phyloP scores from a whole-genome alignment of 1,140 invertebrate species.

The Tetragnatha versicolor region DNA sequence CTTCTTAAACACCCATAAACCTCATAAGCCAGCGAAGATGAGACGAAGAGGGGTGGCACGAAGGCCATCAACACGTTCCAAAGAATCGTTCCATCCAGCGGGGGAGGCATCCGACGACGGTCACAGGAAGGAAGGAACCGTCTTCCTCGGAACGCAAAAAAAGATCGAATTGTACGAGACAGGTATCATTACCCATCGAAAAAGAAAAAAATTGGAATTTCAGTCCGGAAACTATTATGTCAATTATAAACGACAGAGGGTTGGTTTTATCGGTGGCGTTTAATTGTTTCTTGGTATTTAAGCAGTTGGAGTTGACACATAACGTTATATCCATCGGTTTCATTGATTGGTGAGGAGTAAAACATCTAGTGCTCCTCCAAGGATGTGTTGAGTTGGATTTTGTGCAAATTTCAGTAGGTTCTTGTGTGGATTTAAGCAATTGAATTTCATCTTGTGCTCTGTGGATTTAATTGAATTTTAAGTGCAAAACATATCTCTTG shows the following conservation, averaged over 20 bases:
- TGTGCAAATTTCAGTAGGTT: too few species aligned
- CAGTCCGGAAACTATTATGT: neutral
- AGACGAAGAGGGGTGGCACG: neutral
- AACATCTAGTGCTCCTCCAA: too few species aligned
- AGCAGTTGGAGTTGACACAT: neutral
- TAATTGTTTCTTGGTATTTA: constrained; percentile 1
- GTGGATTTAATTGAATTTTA: too few species aligned
- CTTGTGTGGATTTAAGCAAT: too few species aligned
- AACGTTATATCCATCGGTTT: too few species aligned
- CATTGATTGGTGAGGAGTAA: too few species aligned
- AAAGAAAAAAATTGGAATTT: neutral
- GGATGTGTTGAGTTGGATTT: too few species aligned
- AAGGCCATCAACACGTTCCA: neutral
- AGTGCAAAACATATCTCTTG: too few species aligned
- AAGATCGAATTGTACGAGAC: neutral
- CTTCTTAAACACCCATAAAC: too few species aligned
- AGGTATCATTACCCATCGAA: neutral
- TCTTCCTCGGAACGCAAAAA: neutral
- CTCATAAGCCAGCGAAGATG: neutral
- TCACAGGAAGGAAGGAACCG: neutral
- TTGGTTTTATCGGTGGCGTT: too few species aligned
- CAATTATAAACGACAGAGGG: too few species aligned
- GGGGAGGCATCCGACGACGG: neutral
- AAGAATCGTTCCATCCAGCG: neutral
- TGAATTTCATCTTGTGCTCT: too few species aligned